These are phyloP conservation scores for Lycodopsis pacificus DNA, from an alignment of 2,797 vertebrate species.

Conservation along the genomic window DNA sequence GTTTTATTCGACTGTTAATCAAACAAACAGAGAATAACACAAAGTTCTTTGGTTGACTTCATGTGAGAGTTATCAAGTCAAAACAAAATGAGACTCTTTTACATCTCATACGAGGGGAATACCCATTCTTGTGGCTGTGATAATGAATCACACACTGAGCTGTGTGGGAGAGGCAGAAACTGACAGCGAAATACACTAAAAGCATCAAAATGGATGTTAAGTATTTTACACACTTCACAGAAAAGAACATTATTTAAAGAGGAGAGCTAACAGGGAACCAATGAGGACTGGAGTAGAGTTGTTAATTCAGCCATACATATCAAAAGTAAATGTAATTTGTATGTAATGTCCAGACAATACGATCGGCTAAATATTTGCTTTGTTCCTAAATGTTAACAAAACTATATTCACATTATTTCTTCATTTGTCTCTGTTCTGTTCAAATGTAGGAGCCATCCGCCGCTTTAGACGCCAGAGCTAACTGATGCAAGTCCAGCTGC, in stretches of 20 bases:
- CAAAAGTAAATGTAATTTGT: background rate
- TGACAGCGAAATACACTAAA: slow-evolving; percentile 56
- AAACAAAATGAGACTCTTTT: slow-evolving; percentile 33
- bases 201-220: slow-evolving; percentile 46
- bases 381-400: slow-evolving; percentile 1
- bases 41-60: background rate
- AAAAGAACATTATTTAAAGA: slow-evolving; percentile 6
- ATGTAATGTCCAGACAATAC: background rate
- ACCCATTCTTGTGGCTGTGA: slow-evolving; percentile 53
- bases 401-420: background rate
- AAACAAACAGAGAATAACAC: slow-evolving; percentile 15
- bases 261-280: background rate
- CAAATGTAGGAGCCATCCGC: slow-evolving; percentile 6
- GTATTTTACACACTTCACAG: slow-evolving; percentile 28
- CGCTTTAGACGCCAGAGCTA: slow-evolving; percentile 16
- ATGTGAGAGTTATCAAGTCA: slow-evolving; percentile 15
- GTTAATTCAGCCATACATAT: background rate
- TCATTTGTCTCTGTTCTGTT: background rate
- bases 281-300: background rate
- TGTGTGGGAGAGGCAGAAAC: slow-evolving; percentile 62
- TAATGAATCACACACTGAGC: slow-evolving; percentile 60
- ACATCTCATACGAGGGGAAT: slow-evolving; percentile 50
- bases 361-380: background rate
- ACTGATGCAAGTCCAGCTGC: slow-evolving; percentile 48
- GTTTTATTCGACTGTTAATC: background rate